A percentile compares a stretch with the other conserved stretches of the same genome.
These are phyloP conservation scores for Dreissena polymorpha DNA, from an alignment of 1,140 invertebrate species.

Conservation along the genomic window DNA sequence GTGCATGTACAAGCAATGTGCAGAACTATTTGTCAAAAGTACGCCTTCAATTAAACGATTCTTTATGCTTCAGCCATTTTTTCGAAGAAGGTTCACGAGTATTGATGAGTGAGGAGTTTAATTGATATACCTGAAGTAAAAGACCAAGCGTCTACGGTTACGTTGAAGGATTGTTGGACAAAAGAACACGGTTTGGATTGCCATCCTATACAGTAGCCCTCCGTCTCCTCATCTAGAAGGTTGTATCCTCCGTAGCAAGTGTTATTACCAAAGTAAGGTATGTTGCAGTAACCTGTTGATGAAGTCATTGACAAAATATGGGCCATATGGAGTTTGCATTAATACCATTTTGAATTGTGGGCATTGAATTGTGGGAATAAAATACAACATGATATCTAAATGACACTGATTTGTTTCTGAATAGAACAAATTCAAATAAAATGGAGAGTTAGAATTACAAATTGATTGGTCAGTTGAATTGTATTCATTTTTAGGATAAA, in stretches of 20 bases:
- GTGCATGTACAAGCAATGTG: too few species aligned
- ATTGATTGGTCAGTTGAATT: background rate
- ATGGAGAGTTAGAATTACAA: background rate
- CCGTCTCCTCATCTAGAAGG: constrained; percentile 4
- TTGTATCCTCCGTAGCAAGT: background rate
- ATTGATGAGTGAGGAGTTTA: background rate
- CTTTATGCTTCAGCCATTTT: too few species aligned
- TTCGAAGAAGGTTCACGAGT: background rate
- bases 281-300: background rate
- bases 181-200: background rate
- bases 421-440: background rate
- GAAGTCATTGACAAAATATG: background rate
- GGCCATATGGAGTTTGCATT: background rate
- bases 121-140: constrained; percentile 16
- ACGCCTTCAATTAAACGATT: too few species aligned
- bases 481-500: background rate
- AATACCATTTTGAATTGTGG: background rate
- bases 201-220: constrained; percentile 11
- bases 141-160: background rate
- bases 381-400: background rate
- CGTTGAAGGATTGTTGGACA: background rate
- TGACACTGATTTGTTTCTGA: too few species aligned
- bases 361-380: too few species aligned
- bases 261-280: constrained; percentile 24
- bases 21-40: too few species aligned